Conservation (phyloP, 1,140 invertebrate genomes). For the Phthorimaea operculella region DNA sequence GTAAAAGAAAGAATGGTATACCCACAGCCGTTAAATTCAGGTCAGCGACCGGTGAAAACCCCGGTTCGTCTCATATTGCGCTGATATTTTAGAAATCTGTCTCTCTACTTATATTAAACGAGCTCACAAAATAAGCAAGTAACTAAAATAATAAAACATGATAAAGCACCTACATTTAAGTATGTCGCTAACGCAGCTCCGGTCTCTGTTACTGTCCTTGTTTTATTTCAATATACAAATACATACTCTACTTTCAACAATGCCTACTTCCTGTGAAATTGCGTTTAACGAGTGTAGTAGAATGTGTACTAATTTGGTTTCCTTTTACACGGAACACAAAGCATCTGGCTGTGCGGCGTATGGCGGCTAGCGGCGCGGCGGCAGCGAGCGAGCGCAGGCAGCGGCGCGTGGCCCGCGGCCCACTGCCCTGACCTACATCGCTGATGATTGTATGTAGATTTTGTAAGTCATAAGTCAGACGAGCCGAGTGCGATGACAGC, state of each 20-base stretch:
- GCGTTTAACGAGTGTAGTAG: too few relatives aligned
- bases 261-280: neutral
- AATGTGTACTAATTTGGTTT: too few relatives aligned
- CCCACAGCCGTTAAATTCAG: slow-evolving; percentile 36
- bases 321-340: neutral
- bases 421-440: slow-evolving; percentile 60
- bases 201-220: slow-evolving; percentile 7
- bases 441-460: slow-evolving; percentile 65
- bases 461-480: slow-evolving; percentile 56
- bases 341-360: neutral
- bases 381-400: slow-evolving; percentile 13
- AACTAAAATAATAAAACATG: too few relatives aligned
- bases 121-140: too few relatives aligned
- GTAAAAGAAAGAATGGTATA: slow-evolving; percentile 24
- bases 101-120: slow-evolving; percentile 11
- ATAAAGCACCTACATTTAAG: slow-evolving; percentile 12
- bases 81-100: slow-evolving; percentile 33
- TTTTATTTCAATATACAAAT: slow-evolving; percentile 6
- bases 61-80: slow-evolving; percentile 25
- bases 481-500: slow-evolving; percentile 45
- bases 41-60: slow-evolving; percentile 36
- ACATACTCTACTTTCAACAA: neutral
- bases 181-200: slow-evolving; percentile 10
- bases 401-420: slow-evolving; percentile 42
- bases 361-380: neutral